phyloP scores from a whole-genome alignment of 1,140 invertebrate genomes.

The Formica selysi region DNA sequence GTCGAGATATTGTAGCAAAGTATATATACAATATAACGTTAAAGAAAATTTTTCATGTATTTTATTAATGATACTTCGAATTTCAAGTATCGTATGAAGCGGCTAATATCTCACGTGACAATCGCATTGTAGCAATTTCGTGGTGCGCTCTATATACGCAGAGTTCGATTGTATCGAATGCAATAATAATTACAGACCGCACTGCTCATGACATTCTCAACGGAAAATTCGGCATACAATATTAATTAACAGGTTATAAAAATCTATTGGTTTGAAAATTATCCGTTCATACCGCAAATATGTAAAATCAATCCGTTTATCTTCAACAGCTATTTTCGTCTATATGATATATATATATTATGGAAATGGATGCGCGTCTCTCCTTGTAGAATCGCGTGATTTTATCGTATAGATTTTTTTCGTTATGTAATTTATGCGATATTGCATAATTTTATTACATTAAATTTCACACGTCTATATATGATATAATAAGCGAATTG shows the following conservation, averaged over 20 bases:
- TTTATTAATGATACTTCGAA: not conserved
- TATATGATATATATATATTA: not conserved
- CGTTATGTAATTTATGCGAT: too few species aligned
- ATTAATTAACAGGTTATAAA: constrained; percentile 62
- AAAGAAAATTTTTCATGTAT: too few species aligned
- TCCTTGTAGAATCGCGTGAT: not conserved
- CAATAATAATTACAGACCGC: constrained; percentile 56
- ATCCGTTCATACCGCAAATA: constrained; percentile 8
- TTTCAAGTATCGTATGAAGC: not conserved
- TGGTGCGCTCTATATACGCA: not conserved
- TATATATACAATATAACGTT: too few species aligned
- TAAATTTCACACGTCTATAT: not conserved
- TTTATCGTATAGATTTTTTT: constrained; percentile 1
- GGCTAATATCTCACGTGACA: not conserved
- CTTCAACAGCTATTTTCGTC: not conserved
- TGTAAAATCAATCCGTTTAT: constrained; percentile 24
- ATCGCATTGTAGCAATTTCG: constrained; percentile 13
- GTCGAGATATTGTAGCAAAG: not conserved
- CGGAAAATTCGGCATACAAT: constrained; percentile 45
- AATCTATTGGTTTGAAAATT: constrained; percentile 48
- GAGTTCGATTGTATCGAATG: constrained; percentile 15
- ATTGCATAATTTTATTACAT: not conserved
- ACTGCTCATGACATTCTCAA: constrained; percentile 10
- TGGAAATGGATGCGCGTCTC: not conserved
- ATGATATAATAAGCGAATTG: not conserved